Evolutionary conservation across 2,113 vertebrate species (phyloP).

Genomic region (Ramphastos sulfuratus): DNA sequence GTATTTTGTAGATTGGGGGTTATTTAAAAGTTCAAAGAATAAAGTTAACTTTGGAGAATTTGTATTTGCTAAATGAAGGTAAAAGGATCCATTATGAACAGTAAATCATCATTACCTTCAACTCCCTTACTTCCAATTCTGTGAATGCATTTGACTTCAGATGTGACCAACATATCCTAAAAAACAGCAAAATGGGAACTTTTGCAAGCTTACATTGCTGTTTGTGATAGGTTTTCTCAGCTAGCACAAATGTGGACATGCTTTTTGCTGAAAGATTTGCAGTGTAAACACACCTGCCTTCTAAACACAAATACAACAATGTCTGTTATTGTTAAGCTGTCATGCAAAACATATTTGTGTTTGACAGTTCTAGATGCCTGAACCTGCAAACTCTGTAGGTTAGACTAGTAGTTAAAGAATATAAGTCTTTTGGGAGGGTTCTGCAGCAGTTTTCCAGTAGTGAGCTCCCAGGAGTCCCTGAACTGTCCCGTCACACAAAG

Average conservation of each 20-base stretch:
- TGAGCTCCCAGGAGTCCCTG: background rate
- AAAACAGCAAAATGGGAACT: background rate
- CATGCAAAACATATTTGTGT: background rate
- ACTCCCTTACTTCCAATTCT: background rate
- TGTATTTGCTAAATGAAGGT: background rate
- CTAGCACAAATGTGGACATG: background rate
- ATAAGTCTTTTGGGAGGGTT: background rate
- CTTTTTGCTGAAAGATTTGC: background rate
- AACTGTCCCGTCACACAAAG: background rate
- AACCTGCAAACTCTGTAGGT: background rate
- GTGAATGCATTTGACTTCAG: background rate
- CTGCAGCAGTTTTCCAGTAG: background rate
- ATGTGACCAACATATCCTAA: background rate
- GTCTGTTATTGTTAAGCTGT: background rate
- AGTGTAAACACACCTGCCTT: slow-evolving; percentile 10
- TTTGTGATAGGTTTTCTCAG: background rate
- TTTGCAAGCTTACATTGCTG: background rate
- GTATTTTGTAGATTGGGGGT: background rate
- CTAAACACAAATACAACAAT: background rate
- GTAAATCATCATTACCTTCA: background rate
- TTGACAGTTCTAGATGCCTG: background rate
- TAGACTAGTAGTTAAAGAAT: background rate
- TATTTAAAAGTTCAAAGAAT: background rate
- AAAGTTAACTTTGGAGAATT: slow-evolving; percentile 42
- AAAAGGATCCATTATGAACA: background rate